Evolutionary conservation across 2,888 invertebrate species (phyloP), one percentile per base, ranked within the genome.

Genomic region (Eurytoma californica): DNA sequence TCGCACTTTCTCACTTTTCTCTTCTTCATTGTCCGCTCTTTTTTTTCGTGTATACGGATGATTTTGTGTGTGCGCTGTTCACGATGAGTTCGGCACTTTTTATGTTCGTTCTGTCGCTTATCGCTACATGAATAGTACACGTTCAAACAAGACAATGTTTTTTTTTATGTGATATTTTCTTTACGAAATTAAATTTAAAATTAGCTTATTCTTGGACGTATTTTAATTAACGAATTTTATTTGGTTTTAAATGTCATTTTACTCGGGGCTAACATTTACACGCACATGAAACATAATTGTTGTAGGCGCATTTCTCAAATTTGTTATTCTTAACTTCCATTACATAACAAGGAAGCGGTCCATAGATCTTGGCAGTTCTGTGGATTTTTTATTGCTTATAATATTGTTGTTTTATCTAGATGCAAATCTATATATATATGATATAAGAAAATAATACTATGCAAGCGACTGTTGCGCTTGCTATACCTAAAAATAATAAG

Each of bases 371-470:
- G 73, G 30, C 65, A 73, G 63, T 73, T 69, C 63, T 74, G 57
- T 73, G 73, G 75, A 30, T 79, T 63, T 67, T 67, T 0, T 60
- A 51, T 63, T 49, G 68, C 73, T 73, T 79, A 51, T 57, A 18
- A 67, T 28, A 63, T 63, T 47, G n/a, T 72, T 67, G 12, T 49
- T 77, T 65, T 70, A 60, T 53, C 24, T 74, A 63, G 63, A 30
- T 66, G 49, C 24, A 75, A 16, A 16, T 13, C 13, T 68, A 49
- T 57, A 7, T 68, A 49, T 57, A 7, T 7, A 9, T 39, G 7
- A 9, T 7, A 55, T 3, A 57, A 55, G 55, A n/a, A 57, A 16
- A 66, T 18, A 20, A 67, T 18, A 12, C 58, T 18, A 24, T 57
- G 24, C 66, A 53, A 79, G 20, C 28, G 49, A 60, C 66, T 47